Evolutionary conservation across 2,113 vertebrate species (phyloP).

Genomic region (Thomomys bottae): DNA sequence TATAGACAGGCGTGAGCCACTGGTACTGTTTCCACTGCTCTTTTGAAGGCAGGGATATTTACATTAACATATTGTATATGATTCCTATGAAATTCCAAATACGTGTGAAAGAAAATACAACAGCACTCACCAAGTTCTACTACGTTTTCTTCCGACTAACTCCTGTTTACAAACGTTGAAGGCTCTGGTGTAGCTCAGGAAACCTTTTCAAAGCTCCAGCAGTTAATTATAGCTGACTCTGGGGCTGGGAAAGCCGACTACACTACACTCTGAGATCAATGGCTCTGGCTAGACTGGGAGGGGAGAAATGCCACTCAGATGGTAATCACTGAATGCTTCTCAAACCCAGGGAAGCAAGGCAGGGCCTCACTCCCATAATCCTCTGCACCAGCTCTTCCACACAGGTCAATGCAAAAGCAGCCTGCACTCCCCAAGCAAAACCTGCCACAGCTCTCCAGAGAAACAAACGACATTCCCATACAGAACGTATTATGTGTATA

Average conservation of each 20-base stretch:
- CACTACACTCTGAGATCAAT: slow-evolving; percentile 49
- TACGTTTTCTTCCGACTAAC: slow-evolving; percentile 77
- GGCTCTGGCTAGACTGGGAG: slow-evolving; percentile 35
- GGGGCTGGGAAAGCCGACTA: slow-evolving; percentile 32
- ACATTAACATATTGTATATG: slow-evolving; percentile 73
- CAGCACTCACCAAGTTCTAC: slow-evolving; percentile 73
- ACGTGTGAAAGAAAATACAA: slow-evolving; percentile 77
- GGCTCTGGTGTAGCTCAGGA: slow-evolving; percentile 70
- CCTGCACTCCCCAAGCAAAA: slow-evolving; percentile 21
- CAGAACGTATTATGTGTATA: too few species aligned
- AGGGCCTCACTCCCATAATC: background rate
- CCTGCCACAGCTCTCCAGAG: background rate
- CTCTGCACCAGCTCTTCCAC: background rate
- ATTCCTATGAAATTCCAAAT: slow-evolving; percentile 83
- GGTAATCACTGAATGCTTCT: slow-evolving; percentile 8
- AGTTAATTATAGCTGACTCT: slow-evolving; percentile 76
- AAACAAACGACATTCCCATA: background rate
- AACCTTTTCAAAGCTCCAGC: slow-evolving; percentile 65
- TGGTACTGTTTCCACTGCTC: slow-evolving; percentile 61
- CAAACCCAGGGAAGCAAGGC: background rate
- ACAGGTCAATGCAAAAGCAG: background rate
- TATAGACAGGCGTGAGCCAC: too few species aligned
- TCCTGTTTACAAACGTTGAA: slow-evolving; percentile 78
- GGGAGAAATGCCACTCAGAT: background rate
- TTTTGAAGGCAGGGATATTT: slow-evolving; percentile 78